Percentiles rank a stretch among this genome's conserved stretches.
These are phyloP conservation scores for Pseudolaguvia tuberculata DNA, from an alignment of 2,113 vertebrate genomes.

Conservation along the genomic window DNA sequence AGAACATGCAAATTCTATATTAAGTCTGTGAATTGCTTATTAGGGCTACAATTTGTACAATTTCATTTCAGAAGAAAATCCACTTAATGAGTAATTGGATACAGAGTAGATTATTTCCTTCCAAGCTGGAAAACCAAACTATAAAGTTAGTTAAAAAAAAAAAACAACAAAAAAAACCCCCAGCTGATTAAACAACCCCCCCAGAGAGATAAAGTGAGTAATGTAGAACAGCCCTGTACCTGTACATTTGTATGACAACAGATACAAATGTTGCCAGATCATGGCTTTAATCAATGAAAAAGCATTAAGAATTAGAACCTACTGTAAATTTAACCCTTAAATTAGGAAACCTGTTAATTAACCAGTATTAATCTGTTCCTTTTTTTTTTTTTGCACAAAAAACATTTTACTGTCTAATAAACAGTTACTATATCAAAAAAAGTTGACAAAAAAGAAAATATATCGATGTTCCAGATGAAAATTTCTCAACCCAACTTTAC, in stretches of 20 bases:
- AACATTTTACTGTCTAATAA: constrained; percentile 4
- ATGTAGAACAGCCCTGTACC: not conserved
- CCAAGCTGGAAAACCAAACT: not conserved
- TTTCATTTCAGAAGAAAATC: constrained; percentile 1
- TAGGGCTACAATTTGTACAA: too few species aligned
- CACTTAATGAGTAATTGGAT: not conserved
- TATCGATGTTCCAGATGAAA: constrained; percentile 16
- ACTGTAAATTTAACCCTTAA: not conserved
- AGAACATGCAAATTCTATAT: too few species aligned
- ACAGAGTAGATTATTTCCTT: not conserved
- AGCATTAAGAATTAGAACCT: not conserved
- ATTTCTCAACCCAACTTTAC: constrained; percentile 23
- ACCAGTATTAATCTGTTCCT: not conserved
- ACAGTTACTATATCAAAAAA: constrained; percentile 1
- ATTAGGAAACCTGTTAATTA: not conserved
- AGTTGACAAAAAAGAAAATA: not conserved
- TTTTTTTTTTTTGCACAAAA: constrained; percentile 11
- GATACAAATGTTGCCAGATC: constrained; percentile 9
- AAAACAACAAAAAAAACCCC: too few species aligned
- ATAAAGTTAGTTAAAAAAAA: not conserved
- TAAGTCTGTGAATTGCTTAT: too few species aligned
- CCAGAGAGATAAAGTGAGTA: not conserved
- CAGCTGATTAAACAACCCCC: not conserved
- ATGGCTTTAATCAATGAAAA: not conserved
- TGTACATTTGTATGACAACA: not conserved